Percentiles rank a stretch among this genome's conserved stretches.
phyloP scores from a whole-genome alignment of 1,140 invertebrate species.

The Anastrepha ludens region DNA sequence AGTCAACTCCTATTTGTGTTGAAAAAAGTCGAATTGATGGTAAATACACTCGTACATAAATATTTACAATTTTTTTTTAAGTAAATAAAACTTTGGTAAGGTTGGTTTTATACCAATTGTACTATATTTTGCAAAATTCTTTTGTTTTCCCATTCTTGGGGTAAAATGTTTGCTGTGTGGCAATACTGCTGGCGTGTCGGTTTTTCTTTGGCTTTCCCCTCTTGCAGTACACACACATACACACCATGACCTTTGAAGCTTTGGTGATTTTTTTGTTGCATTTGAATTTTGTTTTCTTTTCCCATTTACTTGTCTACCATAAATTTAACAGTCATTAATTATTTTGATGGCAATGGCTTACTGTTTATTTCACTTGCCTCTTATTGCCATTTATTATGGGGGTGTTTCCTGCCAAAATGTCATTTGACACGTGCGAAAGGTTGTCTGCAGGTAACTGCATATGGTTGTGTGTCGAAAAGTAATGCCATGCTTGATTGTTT shows the following conservation, averaged over 20 bases:
- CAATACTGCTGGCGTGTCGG: neutral
- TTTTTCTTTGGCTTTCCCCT: neutral
- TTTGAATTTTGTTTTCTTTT: neutral
- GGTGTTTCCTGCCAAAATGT: slow-evolving; percentile 47
- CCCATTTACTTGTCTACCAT: slow-evolving; percentile 15
- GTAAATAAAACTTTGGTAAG: too few relatives aligned
- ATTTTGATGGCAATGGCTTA: slow-evolving; percentile 47
- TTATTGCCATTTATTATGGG: slow-evolving; percentile 43
- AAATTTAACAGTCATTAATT: slow-evolving; percentile 51
- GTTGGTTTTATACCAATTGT: too few relatives aligned
- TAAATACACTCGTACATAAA: too few relatives aligned
- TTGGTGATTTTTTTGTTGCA: neutral
- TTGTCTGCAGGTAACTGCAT: neutral
- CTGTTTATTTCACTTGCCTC: slow-evolving; percentile 18
- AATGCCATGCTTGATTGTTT: slow-evolving; percentile 43
- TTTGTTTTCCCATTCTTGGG: too few relatives aligned
- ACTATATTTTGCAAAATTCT: too few relatives aligned
- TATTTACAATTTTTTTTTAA: too few relatives aligned
- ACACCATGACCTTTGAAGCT: neutral
- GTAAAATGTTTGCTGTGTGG: neutral
- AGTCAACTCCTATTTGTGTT: too few relatives aligned
- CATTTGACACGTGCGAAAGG: slow-evolving; percentile 15
- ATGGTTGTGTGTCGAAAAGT: slow-evolving; percentile 41
- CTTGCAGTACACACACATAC: neutral
- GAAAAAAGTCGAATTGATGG: too few relatives aligned